Evolutionary conservation across 2,797 vertebrate genomes (phyloP).

Genomic region (Silurus aristotelis): DNA sequence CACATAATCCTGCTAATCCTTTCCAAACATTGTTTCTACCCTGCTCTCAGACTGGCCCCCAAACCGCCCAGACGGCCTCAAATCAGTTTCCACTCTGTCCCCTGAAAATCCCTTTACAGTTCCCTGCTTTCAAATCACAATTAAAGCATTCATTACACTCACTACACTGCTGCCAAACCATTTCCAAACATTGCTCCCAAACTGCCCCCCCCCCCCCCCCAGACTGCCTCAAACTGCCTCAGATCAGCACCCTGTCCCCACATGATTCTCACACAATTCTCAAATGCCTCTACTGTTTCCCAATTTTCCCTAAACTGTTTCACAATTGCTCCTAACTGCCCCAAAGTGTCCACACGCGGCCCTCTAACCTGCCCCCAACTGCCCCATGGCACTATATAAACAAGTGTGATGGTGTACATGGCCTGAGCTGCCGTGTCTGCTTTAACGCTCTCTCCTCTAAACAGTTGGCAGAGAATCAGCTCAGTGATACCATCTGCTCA

Average conservation of each 20-base stretch:
- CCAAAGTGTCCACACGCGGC: background rate
- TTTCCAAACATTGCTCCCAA: too few species aligned
- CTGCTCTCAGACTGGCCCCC: background rate
- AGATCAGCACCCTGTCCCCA: background rate
- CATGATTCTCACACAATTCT: too few species aligned
- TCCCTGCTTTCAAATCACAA: too few species aligned
- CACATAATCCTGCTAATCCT: too few species aligned
- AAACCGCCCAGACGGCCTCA: background rate
- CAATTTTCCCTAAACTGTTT: background rate
- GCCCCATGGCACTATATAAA: background rate
- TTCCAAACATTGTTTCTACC: background rate
- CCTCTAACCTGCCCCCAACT: background rate
- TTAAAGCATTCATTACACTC: too few species aligned
- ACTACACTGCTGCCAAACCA: too few species aligned
- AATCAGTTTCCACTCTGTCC: background rate
- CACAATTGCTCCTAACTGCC: background rate
- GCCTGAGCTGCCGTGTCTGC: constrained; percentile 1
- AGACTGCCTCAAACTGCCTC: too few species aligned
- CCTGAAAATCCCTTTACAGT: background rate
- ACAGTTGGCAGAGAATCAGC: constrained; percentile 12
- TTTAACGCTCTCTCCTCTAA: constrained; percentile 5
- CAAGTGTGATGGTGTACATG: constrained; percentile 10
- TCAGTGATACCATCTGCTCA: constrained; percentile 19
- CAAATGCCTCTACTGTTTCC: background rate
- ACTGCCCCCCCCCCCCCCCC: too few species aligned